These are phyloP conservation scores for Prietella phreatophila DNA, from an alignment of 2,113 vertebrate genomes.

Conservation along the genomic window DNA sequence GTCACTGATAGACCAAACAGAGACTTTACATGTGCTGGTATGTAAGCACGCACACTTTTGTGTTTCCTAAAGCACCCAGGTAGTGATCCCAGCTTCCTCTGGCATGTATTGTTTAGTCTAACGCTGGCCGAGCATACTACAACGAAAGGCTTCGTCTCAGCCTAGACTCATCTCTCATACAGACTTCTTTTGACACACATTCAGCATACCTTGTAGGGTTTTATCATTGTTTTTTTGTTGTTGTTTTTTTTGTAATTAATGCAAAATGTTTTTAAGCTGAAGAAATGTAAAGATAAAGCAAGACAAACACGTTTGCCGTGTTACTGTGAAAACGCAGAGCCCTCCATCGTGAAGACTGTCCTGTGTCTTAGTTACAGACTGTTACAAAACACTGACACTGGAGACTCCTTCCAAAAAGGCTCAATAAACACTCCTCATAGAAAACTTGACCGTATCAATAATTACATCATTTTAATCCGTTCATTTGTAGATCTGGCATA, in stretches of 20 bases:
- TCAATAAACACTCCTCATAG: too few species aligned
- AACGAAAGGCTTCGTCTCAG: background rate
- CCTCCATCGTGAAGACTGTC: background rate
- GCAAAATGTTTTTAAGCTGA: background rate
- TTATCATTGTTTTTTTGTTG: too few species aligned
- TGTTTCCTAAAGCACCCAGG: slow-evolving; percentile 25
- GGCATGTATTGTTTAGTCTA: slow-evolving; percentile 50
- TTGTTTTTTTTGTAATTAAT: background rate
- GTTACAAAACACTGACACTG: background rate
- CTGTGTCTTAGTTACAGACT: background rate
- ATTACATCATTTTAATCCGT: background rate
- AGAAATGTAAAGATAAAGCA: background rate
- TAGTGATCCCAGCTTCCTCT: slow-evolving; percentile 34
- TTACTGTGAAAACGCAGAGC: background rate
- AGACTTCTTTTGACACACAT: background rate
- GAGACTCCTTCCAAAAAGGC: background rate
- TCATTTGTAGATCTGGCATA: background rate
- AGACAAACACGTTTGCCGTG: background rate
- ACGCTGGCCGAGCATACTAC: slow-evolving; percentile 18
- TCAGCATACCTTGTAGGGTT: background rate
- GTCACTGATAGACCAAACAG: slow-evolving; percentile 3
- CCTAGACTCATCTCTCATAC: background rate
- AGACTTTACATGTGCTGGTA: background rate
- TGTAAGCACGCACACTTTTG: slow-evolving; percentile 15
- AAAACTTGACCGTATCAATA: background rate